phyloP scores from a whole-genome alignment of 2,113 vertebrate genomes.

The Manacus vitellinus region DNA sequence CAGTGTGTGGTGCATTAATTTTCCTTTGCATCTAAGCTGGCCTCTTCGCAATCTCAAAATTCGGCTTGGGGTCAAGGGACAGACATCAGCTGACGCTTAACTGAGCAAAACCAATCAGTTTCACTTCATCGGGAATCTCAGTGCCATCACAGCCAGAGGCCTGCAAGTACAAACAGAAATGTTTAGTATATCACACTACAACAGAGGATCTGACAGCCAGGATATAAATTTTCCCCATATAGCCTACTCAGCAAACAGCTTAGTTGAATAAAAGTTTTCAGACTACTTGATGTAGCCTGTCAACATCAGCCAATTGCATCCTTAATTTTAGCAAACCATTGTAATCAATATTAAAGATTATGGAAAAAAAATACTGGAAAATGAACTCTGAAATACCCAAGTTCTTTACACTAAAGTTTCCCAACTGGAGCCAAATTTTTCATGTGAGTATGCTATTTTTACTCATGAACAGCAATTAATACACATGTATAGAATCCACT shows the following conservation, averaged over 20 bases:
- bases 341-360: neutral
- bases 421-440: neutral
- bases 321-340: neutral
- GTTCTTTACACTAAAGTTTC: neutral
- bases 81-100: slow-evolving; percentile 92
- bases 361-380: neutral
- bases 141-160: slow-evolving; percentile 90
- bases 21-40: slow-evolving; percentile 74
- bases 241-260: neutral
- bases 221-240: neutral
- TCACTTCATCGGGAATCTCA: slow-evolving; percentile 96
- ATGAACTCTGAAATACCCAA: neutral
- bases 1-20: slow-evolving; percentile 68
- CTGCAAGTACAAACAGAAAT: slow-evolving; percentile 73
- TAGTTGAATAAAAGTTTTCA: neutral
- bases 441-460: neutral
- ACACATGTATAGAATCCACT: neutral
- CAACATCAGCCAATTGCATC: neutral
- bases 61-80: slow-evolving; percentile 68
- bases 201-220: neutral
- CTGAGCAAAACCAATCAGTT: slow-evolving; percentile 98
- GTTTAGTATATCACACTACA: neutral
- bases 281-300: neutral
- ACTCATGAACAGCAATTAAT: neutral
- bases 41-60: slow-evolving; percentile 77